Base-by-base conservation (phyloP, 2,888 invertebrate species). In the Nephrotoma guestfalica region DNA sequence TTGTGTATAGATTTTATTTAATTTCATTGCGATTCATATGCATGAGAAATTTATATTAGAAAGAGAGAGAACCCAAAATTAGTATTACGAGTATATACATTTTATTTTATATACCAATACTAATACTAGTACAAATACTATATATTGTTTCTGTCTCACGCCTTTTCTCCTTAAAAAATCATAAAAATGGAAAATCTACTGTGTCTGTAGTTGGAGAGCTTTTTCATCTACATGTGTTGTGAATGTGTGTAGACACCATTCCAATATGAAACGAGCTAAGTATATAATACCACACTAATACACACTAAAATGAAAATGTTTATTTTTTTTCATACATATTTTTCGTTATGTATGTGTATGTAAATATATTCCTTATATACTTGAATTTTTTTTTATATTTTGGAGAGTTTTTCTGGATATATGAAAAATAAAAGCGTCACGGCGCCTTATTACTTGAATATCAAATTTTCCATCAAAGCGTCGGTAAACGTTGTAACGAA, bases 401-500 rank as follows among this genome's bases (percentile, higher is more conserved):
- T 85, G 87, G 86, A 86, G 87, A 86, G 87, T 87, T 71, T 85
- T 84, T 51, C 85, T 87, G 86, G 83, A 83, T 83, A 84, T 86
- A 87, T 85, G 86, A 87, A 87, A 87, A 43, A 57, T 40, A 86
- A 41, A 88, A 88, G 88, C 88, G 88, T 88, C 88, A 88, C 88
- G 87, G 88, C 88, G 88, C 88, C 88, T 89, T 89, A 89, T 89
- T 89, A 88, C 84, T 84, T 84, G 84, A 84, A 84, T 42, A 84
- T 41, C 41, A 84, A 84, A 84, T 84, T 84, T 84, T 84, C 84
- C 89, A 90, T 92, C 92, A 92, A 91, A 92, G 91, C 91, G 91
- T 91, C 90, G 90, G 90, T 91, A 92, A 91, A 91, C 92, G 92
- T 92, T 90, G 92, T 89, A 91, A 91, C 90, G 91, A 90, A 90